These are phyloP conservation scores for Tachina grossa DNA, from an alignment of 2,888 invertebrate genomes.

Conservation along the genomic window DNA sequence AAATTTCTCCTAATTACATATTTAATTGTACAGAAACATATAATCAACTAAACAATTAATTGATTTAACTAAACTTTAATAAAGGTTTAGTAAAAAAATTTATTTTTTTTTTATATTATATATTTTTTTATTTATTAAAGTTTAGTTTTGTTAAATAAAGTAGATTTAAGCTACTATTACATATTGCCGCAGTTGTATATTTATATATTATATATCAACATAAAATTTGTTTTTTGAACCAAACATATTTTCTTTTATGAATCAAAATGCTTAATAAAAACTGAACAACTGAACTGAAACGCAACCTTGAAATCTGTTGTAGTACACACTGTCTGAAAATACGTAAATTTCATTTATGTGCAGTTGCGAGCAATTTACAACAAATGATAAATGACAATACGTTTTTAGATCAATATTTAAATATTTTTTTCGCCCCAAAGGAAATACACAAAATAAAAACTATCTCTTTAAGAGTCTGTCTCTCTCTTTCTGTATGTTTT, in stretches of 20 bases:
- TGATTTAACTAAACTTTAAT: no score
- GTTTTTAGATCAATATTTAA: constrained; percentile 37
- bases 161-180: no score
- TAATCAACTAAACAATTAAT: no score
- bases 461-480: background rate
- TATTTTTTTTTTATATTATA: no score
- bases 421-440: background rate
- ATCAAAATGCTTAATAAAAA: background rate
- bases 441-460: background rate
- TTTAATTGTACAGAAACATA: no score
- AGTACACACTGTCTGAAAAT: background rate
- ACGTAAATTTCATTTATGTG: constrained; percentile 9
- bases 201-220: no score
- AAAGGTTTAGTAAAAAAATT: no score
- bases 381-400: background rate
- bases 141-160: no score
- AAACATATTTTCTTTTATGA: background rate
- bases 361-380: background rate
- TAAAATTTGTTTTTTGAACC: no score
- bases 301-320: background rate
- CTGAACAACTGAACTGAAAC: background rate
- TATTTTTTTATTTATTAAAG: no score
- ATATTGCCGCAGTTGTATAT: no score
- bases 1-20: no score
- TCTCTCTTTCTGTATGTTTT: background rate